Evolutionary conservation across 1,140 invertebrate species (phyloP).

Genomic region (Lepeophtheirus salmonis): DNA sequence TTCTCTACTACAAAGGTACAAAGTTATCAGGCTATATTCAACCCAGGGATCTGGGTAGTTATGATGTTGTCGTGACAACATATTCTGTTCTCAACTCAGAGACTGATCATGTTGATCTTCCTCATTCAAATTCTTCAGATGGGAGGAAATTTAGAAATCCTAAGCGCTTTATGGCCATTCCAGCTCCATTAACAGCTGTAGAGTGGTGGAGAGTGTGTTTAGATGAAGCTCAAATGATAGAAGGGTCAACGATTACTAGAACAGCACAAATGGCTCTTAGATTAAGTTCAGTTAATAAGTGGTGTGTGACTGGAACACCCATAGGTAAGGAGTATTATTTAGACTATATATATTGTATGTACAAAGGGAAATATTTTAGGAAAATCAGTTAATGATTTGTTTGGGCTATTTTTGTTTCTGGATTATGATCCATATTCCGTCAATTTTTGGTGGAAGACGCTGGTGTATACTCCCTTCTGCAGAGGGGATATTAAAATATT

Average conservation of each 20-base stretch:
- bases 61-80: constrained; percentile 53
- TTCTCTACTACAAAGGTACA: constrained; percentile 30
- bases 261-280: constrained; percentile 42
- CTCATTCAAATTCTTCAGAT: constrained; percentile 31
- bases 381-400: constrained; percentile 34
- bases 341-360: not conserved
- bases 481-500: constrained; percentile 31
- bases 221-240: constrained; percentile 66
- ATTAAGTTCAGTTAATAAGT: constrained; percentile 40
- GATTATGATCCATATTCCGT: constrained; percentile 38
- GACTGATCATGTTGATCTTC: constrained; percentile 37
- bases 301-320: constrained; percentile 60
- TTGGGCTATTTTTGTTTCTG: constrained; percentile 47
- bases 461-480: constrained; percentile 37
- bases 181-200: constrained; percentile 41
- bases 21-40: constrained; percentile 39
- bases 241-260: constrained; percentile 34
- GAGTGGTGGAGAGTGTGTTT: constrained; percentile 58
- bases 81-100: constrained; percentile 43
- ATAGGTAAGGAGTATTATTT: constrained; percentile 29
- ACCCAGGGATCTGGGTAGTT: constrained; percentile 39
- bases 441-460: constrained; percentile 35
- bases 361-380: not conserved
- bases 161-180: constrained; percentile 34
- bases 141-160: constrained; percentile 23